Base-by-base conservation (phyloP, 2,888 invertebrate genomes). In the Melanchra persicariae region DNA sequence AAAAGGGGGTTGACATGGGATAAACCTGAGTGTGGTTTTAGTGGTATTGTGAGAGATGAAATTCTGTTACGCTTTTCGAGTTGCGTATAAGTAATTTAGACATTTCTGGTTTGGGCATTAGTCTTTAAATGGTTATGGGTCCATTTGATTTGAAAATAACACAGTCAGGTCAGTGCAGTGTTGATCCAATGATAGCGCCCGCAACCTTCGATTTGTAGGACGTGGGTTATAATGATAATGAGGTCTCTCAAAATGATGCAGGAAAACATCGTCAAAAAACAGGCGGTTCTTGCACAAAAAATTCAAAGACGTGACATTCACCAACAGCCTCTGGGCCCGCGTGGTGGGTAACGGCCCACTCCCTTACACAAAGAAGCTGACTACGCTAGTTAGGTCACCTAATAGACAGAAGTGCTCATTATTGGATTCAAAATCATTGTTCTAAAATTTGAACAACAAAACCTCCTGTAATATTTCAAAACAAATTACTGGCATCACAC, bases 401-500 rank as follows among this genome's bases (percentile, higher is more conserved):
- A 5, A 24, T 15, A 30, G 30, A n/a, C 8, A 51, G 19, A 19
- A 37, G 2, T 9, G 22, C 4, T 7, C 9, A 37, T 12, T 8
- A 37, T 54, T 54, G 2, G 26, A 10, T 30, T 34, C 4, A 15
- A 22, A 17, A 51, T 24, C 8, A 15, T 12, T 63, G 40, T 40
- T 40, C 15, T 15, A 40, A 40, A 40, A 47, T 26, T 19, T 8
- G 43, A 63, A 80, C n/a, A 69, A 54, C 30, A 55, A 3, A 62
- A 34, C 30, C 61, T 19, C n/a, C 49, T 54, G 26, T 64, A 60
- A 54, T 54, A 51, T 54, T 61, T 54, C 51, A 62, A 49, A 73
- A 67, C 47, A 75, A 79, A 73, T 79, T 58, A 71, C 72, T 64
- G 58, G 17, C 60, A 70, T 63, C 58, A 62, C 45, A 69, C 58